These are phyloP conservation scores for Callipepla californica DNA, from an alignment of 2,113 vertebrate species.

Conservation along the genomic window DNA sequence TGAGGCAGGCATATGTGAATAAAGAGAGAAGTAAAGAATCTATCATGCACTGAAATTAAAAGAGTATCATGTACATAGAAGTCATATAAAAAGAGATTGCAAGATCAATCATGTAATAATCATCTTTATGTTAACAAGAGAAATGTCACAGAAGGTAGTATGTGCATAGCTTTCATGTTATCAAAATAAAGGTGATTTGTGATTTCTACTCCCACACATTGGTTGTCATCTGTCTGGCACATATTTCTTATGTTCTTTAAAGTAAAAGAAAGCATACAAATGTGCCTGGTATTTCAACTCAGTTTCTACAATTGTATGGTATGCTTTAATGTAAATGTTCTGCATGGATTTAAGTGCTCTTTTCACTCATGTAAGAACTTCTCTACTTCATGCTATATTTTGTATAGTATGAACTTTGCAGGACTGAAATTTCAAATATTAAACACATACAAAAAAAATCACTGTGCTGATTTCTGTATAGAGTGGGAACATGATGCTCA, in stretches of 20 bases:
- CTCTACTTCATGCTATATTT: neutral
- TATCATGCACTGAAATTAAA: neutral
- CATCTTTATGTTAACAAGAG: neutral
- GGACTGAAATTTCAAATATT: neutral
- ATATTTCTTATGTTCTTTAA: neutral
- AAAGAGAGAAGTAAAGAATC: neutral
- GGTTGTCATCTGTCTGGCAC: neutral
- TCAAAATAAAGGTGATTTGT: neutral
- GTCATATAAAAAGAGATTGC: neutral
- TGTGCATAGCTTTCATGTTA: neutral
- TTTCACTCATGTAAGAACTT: neutral
- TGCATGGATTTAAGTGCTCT: rapidly evolving
- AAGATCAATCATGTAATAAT: neutral
- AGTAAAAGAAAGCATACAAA: neutral
- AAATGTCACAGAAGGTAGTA: neutral
- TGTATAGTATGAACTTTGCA: rapidly evolving
- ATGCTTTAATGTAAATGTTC: neutral
- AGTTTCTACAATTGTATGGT: neutral
- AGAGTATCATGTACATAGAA: neutral
- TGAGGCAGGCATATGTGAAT: neutral
- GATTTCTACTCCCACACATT: rapidly evolving
- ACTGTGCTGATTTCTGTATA: neutral
- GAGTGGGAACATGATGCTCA: neutral
- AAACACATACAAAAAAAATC: neutral
- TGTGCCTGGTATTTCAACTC: neutral